Evolutionary conservation across 2,113 vertebrate genomes (phyloP).

Genomic region (Chamaetylas fuelleborni): DNA sequence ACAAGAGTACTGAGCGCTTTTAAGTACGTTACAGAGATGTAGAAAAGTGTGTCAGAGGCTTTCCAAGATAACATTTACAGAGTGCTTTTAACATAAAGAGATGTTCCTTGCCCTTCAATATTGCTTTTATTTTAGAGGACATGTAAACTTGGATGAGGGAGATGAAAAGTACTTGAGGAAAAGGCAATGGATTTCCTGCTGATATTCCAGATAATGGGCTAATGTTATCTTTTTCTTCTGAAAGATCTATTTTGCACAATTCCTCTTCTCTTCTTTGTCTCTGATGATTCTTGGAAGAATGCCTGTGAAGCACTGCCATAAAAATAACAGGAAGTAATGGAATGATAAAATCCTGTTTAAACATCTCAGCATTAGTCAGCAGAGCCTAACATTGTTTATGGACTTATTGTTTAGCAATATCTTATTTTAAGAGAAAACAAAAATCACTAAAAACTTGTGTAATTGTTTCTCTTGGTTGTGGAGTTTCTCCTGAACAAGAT

Average conservation of each 20-base stretch:
- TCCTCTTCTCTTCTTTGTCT: not conserved
- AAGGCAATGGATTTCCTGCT: not conserved
- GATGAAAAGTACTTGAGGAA: not conserved
- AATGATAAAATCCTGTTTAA: not conserved
- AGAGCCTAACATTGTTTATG: not conserved
- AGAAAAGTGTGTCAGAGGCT: not conserved
- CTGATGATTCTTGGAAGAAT: not conserved
- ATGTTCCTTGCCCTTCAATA: not conserved
- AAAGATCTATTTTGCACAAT: not conserved
- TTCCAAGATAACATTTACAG: not conserved
- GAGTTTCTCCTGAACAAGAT: not conserved
- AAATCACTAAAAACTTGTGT: not conserved
- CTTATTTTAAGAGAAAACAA: not conserved
- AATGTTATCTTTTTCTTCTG: not conserved
- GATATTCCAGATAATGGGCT: not conserved
- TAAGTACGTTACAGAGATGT: not conserved
- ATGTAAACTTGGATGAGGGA: not conserved
- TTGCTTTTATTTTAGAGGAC: not conserved
- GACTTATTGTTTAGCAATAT: not conserved
- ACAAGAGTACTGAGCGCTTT: not conserved
- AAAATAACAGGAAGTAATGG: not conserved
- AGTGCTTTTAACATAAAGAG: not conserved
- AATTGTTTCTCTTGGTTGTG: not conserved
- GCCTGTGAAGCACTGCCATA: not conserved
- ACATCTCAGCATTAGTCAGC: not conserved